Evolutionary conservation across 1,140 invertebrate species (phyloP), one percentile per base, ranked within the genome.

Genomic region (Camponotus pennsylvanicus): DNA sequence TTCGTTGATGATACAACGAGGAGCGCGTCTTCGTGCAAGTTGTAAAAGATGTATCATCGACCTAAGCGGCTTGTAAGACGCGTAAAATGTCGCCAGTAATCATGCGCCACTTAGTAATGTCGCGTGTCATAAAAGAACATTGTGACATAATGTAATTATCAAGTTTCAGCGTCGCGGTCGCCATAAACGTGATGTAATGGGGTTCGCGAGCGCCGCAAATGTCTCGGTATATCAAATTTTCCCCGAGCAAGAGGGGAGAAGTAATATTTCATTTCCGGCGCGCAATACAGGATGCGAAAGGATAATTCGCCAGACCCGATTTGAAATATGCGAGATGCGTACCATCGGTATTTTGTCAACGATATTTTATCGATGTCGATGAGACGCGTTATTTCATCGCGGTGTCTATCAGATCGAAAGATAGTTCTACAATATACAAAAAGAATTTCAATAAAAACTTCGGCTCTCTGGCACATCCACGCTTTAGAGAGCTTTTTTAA

Each of bases 221-320:
- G 79, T 82, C 79, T 83, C 79, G 57, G 79, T 75, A 83, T 83
- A 83, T 83, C 79, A 83, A 83, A 83, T 75, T 83, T 71, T 83
- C 69, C 40, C 55, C 49, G 49, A 5, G 15, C 15, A 4, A 52
- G 13, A 13, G 13, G 4, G 49, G 13, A 6, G 27, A 66, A 61
- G 69, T 63, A 71, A 73, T 73, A 73, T 83, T 73, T 83, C 79
- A 83, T 73, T 83, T 55, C 67, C 55, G 7, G 13, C 5, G 40
- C n/a, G 18, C 40, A 42, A 82, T 59, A 18, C 45, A 45, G 55
- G 27, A 27, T 61, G 69, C 27, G 57, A 40, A 75, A 75, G 69
- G 79, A 83, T 73, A 83, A 83, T 73, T 61, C 27, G 55, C 69
- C 45, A 27, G 40, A 40, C 15, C 15, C 21, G n/a, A 45, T 55